A percentile compares a stretch with the other conserved stretches of the same genome.
Evolutionary conservation across 2,113 vertebrate species (phyloP).

Genomic region (Alethe castanea): DNA sequence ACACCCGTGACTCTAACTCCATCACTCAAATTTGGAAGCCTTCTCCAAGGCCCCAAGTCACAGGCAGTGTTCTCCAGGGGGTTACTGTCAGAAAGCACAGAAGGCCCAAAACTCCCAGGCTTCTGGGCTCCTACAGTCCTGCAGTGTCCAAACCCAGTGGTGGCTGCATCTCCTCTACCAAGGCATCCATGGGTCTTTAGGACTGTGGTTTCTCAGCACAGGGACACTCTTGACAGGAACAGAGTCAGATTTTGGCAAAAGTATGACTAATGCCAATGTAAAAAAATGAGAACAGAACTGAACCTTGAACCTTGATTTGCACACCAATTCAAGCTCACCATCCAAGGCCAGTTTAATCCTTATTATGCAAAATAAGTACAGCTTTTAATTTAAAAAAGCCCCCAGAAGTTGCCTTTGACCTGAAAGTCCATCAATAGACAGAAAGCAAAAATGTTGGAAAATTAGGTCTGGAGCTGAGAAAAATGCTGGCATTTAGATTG

Average conservation of each 20-base stretch:
- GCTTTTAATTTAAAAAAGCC: not conserved
- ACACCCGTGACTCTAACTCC: too few species aligned
- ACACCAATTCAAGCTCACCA: not conserved
- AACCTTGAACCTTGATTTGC: not conserved
- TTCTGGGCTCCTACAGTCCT: too few species aligned
- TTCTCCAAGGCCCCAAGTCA: too few species aligned
- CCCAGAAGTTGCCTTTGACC: not conserved
- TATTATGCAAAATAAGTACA: not conserved
- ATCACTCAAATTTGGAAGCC: too few species aligned
- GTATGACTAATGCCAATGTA: not conserved
- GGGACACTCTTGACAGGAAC: fast-evolving
- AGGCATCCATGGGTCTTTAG: not conserved
- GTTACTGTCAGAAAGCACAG: too few species aligned
- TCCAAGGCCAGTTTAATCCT: not conserved
- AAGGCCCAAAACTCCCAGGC: too few species aligned
- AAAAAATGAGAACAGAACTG: not conserved
- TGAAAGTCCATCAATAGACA: not conserved
- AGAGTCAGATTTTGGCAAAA: not conserved
- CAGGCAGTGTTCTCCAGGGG: too few species aligned
- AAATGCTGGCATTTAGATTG: not conserved
- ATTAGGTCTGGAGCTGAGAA: not conserved
- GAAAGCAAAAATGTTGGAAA: not conserved
- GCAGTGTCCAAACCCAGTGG: not conserved
- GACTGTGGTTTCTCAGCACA: fast-evolving
- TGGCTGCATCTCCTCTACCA: not conserved